Evolutionary conservation across 2,888 invertebrate species (phyloP), one percentile per base, ranked within the genome.

Genomic region (Lepidocyrtinus sp.): DNA sequence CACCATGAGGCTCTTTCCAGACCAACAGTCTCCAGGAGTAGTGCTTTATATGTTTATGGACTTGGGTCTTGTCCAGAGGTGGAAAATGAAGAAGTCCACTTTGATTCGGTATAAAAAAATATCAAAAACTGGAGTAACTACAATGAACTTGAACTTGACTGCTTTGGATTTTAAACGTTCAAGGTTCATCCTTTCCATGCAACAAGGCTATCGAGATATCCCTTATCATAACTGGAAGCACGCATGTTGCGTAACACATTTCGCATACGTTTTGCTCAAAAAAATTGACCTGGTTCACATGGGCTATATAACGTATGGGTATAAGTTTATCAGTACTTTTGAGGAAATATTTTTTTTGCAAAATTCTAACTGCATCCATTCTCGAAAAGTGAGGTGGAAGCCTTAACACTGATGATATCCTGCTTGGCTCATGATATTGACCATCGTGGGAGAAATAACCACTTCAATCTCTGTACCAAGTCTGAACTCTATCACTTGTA

Each of bases 191-290:
- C 50, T 81, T 2, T 76, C 76, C 26, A 77, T 81, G 55, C 69
- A 73, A 27, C 81, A 77, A n/a, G 81, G 76, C 17, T 81, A 81
- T 55, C 68, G 77, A 2, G 81, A 81, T n/a, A 81, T 76, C 22
- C 81, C 81, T 1, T 81, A 81, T 12, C 81, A 81, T 27, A 81
- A 81, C 24, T 81, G 81, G 81, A 81, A 68, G 69, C 81, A 81
- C 17, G 68, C 81, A 0, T 76, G 76, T n/a, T 68, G 72, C n/a
- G 75, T 75, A 2, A 70, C 77, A 7, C 81, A 81, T 55, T 76
- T 77, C 74, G 64, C 65, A 2, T 81, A 73, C 26, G 15, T 81
- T 1, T 24, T 81, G 2, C 59, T 81, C 17, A 76, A 77, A 46
- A 71, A 81, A 46, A 5, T 64, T 15, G 68, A 77, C 0, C n/a